Evolutionary conservation across 2,113 vertebrate genomes (phyloP).

Genomic region (Strix uralensis): DNA sequence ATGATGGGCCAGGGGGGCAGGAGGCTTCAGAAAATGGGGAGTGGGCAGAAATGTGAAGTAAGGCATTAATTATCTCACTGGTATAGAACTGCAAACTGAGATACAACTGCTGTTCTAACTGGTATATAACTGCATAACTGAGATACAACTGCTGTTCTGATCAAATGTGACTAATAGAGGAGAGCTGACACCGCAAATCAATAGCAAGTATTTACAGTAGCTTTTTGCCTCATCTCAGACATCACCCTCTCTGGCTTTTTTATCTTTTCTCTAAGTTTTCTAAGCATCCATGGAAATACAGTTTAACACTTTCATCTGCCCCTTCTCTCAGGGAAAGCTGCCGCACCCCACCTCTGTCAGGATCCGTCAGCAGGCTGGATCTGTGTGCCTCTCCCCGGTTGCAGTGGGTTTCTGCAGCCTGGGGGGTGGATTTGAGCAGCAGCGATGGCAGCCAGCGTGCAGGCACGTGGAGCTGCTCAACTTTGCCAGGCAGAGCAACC

Average conservation of each 20-base stretch:
- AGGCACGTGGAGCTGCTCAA: fast-evolving
- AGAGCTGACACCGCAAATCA: neutral
- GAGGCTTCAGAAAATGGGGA: neutral
- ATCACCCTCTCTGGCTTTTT: neutral
- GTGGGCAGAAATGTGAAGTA: neutral
- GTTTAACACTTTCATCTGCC: neutral
- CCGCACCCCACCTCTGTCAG: no score
- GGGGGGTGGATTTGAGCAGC: neutral
- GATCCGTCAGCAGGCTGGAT: fast-evolving
- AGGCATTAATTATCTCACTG: neutral
- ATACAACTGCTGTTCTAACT: neutral
- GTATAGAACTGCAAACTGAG: neutral
- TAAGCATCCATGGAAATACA: neutral
- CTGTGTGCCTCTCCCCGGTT: neutral
- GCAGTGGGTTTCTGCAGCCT: neutral
- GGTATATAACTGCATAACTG: neutral
- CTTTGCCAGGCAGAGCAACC: neutral
- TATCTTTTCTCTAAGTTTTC: neutral
- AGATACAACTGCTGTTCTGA: neutral
- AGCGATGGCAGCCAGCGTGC: neutral
- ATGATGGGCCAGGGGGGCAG: neutral
- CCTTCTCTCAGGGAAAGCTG: neutral
- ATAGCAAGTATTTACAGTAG: no score
- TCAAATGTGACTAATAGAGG: neutral
- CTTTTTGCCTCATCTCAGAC: neutral